phyloP scores from a whole-genome alignment of 2,113 vertebrate genomes.

The Carassius gibelio region DNA sequence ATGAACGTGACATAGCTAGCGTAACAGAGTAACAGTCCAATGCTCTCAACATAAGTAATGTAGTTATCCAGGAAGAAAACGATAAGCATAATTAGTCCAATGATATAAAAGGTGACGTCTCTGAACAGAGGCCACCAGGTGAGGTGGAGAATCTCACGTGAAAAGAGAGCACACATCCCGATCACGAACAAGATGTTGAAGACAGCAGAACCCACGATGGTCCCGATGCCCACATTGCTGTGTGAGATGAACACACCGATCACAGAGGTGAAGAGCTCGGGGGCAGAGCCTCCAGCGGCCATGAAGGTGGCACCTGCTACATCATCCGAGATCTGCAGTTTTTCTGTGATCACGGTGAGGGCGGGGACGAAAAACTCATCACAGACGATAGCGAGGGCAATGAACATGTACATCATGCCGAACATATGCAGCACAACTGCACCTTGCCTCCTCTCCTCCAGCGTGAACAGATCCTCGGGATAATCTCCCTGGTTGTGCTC shows the following conservation, averaged over 20 bases:
- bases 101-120: constrained; percentile 94
- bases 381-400: constrained; percentile 95
- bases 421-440: constrained; percentile 87
- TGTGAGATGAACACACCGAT: constrained; percentile 96
- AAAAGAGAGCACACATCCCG: constrained; percentile 98
- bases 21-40: constrained; percentile 84
- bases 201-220: constrained; percentile 94
- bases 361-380: constrained; percentile 98
- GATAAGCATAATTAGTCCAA: constrained; percentile 94
- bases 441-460: constrained; percentile 87
- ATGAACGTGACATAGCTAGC: constrained; percentile 90
- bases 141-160: constrained; percentile 91
- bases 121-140: constrained; percentile 99
- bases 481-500: constrained; percentile 84
- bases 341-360: constrained; percentile 95
- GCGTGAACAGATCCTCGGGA: constrained; percentile 85
- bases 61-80: constrained; percentile 96
- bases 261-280: constrained; percentile 96
- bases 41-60: constrained; percentile 86
- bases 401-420: constrained; percentile 99
- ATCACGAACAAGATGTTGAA: constrained; percentile 75
- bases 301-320: constrained; percentile 98
- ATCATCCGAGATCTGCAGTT: constrained; percentile 91
- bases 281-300: constrained; percentile 96
- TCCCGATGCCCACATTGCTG: constrained; percentile 97